Evolutionary conservation across 2,797 vertebrate genomes (phyloP).

Genomic region (Amblyraja radiata): DNA sequence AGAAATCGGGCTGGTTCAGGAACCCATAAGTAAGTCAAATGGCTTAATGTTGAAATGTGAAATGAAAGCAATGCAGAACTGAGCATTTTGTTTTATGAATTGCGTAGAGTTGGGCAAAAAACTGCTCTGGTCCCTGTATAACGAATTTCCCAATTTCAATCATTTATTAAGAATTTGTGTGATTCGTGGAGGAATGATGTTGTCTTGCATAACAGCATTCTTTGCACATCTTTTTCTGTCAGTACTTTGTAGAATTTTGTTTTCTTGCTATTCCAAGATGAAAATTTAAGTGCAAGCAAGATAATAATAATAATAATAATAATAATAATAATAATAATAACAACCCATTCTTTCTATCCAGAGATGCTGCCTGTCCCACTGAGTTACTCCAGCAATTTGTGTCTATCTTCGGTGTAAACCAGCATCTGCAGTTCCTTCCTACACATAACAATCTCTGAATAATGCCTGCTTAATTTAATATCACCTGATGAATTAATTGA

Average conservation of each 20-base stretch:
- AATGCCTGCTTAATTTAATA: neutral
- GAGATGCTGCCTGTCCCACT: too few relatives aligned
- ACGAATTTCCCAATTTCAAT: neutral
- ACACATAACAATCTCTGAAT: neutral
- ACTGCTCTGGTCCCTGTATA: neutral
- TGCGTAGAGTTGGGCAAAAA: neutral
- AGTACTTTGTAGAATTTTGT: neutral
- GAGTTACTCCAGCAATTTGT: too few relatives aligned
- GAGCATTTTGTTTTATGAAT: neutral
- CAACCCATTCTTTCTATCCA: too few relatives aligned
- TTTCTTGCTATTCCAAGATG: too few relatives aligned
- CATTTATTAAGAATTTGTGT: neutral
- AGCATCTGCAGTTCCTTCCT: too few relatives aligned
- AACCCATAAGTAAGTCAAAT: neutral
- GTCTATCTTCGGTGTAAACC: too few relatives aligned
- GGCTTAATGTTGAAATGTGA: neutral
- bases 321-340: neutral
- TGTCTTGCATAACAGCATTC: neutral
- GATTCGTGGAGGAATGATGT: neutral
- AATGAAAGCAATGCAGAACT: neutral
- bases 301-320: neutral
- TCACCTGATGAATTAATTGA: neutral
- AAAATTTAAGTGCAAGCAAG: neutral
- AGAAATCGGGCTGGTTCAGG: too few relatives aligned
- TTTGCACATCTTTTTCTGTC: neutral